Conservation (phyloP, 2,113 vertebrate genomes). For the Toxotes chatareus region DNA sequence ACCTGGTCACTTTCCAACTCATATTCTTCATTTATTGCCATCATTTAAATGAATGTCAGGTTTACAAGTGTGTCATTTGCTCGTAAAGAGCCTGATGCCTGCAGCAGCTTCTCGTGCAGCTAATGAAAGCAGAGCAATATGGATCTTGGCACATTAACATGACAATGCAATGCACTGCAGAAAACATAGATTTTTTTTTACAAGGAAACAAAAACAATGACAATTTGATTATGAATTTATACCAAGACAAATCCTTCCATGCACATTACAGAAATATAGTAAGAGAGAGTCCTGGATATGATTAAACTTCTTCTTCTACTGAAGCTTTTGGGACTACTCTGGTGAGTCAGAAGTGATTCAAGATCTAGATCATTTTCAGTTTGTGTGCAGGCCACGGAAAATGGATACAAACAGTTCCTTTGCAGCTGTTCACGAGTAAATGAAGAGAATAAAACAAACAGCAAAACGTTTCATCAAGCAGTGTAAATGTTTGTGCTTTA, state of each 20-base stretch:
- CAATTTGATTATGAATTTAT: neutral
- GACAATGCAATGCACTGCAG: neutral
- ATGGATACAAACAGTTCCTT: constrained; percentile 27
- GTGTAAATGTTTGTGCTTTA: constrained; percentile 55
- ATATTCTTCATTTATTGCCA: constrained; percentile 61
- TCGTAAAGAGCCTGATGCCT: constrained; percentile 44
- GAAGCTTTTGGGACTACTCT: accelerated
- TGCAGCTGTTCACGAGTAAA: constrained; percentile 30
- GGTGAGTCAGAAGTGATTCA: constrained; percentile 4
- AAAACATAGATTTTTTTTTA: neutral
- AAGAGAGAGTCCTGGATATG: neutral
- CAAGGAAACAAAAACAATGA: neutral
- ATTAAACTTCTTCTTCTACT: neutral
- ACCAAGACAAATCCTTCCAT: neutral
- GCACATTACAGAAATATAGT: neutral
- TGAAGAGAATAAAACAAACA: constrained; percentile 54
- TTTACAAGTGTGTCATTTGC: constrained; percentile 65
- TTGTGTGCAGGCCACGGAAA: constrained; percentile 14
- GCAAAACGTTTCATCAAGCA: constrained; percentile 36
- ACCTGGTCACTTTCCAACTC: constrained; percentile 57
- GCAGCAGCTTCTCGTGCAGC: constrained; percentile 26
- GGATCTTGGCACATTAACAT: constrained; percentile 3
- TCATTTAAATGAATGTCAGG: constrained; percentile 52
- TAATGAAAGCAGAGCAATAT: constrained; percentile 27
- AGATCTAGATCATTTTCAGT: constrained; percentile 20